Evolutionary conservation across 2,888 invertebrate genomes (phyloP).

Genomic region (Sepioteuthis lessoniana): DNA sequence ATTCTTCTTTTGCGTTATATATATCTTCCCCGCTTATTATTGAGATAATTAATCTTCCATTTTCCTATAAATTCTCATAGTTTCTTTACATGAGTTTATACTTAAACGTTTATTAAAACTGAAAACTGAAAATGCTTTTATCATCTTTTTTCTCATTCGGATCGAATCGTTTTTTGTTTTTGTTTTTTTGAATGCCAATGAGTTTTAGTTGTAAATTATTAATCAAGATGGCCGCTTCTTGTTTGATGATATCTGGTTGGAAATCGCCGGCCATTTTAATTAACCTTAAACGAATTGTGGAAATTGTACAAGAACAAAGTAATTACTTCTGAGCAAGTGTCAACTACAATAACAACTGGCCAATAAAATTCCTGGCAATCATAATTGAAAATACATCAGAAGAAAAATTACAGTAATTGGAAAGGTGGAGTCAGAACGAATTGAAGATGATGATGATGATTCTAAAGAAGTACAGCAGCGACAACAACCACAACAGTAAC

Average conservation of each 20-base stretch:
- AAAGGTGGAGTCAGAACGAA: not conserved
- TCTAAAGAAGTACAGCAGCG: no score
- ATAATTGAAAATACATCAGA: not conserved
- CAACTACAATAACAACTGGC: not conserved
- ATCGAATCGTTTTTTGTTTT: not conserved
- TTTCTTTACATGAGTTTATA: not conserved
- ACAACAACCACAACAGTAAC: no score
- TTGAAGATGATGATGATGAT: no score
- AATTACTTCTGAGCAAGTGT: not conserved
- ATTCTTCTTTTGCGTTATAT: no score
- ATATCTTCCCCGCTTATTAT: no score
- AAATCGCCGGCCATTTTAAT: not conserved
- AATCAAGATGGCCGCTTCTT: not conserved
- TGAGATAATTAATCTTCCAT: no score
- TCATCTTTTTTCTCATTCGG: not conserved
- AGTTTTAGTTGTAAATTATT: not conserved
- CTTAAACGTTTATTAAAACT: not conserved
- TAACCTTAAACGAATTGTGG: not conserved
- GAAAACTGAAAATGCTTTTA: not conserved
- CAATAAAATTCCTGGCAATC: not conserved
- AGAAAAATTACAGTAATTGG: not conserved
- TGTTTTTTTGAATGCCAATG: not conserved
- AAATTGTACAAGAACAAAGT: not conserved
- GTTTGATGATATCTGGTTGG: not conserved
- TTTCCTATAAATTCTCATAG: not conserved